These are phyloP conservation scores for Halocynthia roretzi DNA, from an alignment of 23 tunicate genomes.

Conservation along the genomic window DNA sequence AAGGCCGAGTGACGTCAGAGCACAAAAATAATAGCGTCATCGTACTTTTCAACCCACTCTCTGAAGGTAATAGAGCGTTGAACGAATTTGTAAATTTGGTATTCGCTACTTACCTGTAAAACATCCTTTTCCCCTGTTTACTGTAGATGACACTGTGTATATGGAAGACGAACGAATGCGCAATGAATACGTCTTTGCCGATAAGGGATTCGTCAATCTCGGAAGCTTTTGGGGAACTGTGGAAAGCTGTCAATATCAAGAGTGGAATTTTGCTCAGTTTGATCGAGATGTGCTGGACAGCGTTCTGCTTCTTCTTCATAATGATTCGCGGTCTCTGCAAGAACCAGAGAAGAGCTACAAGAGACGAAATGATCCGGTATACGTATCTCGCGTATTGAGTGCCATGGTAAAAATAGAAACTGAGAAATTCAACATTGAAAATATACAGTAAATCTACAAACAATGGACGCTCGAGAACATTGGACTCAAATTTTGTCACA, in stretches of 20 bases:
- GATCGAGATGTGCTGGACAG: conserved; percentile 80
- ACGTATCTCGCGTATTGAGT: conserved; percentile 74
- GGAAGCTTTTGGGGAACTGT: conserved; percentile 44
- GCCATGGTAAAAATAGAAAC: conserved; percentile 96
- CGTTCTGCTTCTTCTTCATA: conserved; percentile 54
- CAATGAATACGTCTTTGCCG: conserved; percentile 68
- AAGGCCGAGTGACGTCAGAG: conserved; percentile 19
- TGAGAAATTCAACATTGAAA: not conserved
- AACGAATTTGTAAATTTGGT: too few species aligned
- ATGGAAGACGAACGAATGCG: conserved; percentile 56
- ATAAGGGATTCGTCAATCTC: conserved; percentile 38
- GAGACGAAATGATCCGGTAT: conserved; percentile 61
- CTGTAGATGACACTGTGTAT: conserved; percentile 64
- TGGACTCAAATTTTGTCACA: too few species aligned
- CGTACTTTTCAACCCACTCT: conserved; percentile 58
- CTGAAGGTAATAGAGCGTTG: not conserved
- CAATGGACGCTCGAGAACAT: too few species aligned
- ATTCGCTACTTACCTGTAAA: not conserved
- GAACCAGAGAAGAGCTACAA: conserved; percentile 51
- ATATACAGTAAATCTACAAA: not conserved
- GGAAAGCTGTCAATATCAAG: not conserved
- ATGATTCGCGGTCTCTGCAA: conserved; percentile 37
- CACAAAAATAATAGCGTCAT: conserved; percentile 36
- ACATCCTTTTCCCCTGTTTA: not conserved
- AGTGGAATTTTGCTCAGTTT: conserved; percentile 90